Evolutionary conservation across 2,888 invertebrate genomes (phyloP).

Genomic region (Nomada goodeniana): DNA sequence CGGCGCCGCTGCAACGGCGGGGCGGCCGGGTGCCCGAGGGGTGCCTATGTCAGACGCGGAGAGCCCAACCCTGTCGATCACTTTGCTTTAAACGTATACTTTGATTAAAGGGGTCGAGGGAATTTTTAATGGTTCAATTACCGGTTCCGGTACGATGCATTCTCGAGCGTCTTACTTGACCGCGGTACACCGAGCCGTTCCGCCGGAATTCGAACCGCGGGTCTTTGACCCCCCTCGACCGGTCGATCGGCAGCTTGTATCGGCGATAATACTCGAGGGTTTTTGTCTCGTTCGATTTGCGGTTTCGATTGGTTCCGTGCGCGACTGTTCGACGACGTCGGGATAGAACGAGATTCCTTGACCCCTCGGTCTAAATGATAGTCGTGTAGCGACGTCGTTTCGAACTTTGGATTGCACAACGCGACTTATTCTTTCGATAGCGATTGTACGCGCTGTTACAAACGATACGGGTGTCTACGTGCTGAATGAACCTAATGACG

Average conservation of each 20-base stretch:
- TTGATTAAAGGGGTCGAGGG: slow-evolving; percentile 53
- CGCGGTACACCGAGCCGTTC: slow-evolving; percentile 9
- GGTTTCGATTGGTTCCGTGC: neutral
- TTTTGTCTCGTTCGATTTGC: neutral
- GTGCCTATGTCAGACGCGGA: slow-evolving; percentile 42
- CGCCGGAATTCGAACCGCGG: slow-evolving; percentile 15
- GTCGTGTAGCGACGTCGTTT: too few species aligned
- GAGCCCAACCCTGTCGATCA: slow-evolving; percentile 33
- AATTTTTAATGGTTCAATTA: slow-evolving; percentile 62
- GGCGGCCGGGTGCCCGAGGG: neutral
- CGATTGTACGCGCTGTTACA: neutral
- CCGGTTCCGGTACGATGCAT: slow-evolving; percentile 46
- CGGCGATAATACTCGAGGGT: neutral
- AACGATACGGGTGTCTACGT: slow-evolving; percentile 9
- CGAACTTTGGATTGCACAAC: neutral
- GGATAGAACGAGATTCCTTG: too few species aligned
- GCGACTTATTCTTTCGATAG: neutral
- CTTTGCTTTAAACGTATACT: slow-evolving; percentile 60
- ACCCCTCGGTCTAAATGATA: too few species aligned
- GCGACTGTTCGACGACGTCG: neutral
- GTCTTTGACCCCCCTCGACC: slow-evolving; percentile 36
- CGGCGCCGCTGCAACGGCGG: slow-evolving; percentile 26
- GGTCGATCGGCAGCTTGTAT: neutral
- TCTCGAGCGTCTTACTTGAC: slow-evolving; percentile 49
- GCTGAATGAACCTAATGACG: neutral